Base-by-base conservation (phyloP, 2,113 vertebrate genomes). In the Solenodon paradoxus region DNA sequence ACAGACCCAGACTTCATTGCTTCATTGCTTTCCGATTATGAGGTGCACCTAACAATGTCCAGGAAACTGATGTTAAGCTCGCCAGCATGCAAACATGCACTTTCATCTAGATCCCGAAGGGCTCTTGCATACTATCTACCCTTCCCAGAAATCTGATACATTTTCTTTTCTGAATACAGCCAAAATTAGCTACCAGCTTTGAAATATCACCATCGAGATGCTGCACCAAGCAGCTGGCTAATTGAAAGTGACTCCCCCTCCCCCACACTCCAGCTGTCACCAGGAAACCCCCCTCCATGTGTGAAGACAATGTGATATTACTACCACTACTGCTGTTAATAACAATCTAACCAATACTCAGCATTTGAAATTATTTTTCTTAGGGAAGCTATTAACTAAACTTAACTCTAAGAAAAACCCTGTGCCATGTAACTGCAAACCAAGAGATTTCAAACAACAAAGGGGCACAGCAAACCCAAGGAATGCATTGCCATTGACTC, bases 251-350 rank as follows among this genome's bases (percentile, higher is more conserved):
- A 49, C 49, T 86, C 5, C 69, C 89, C 94, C 64, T 89, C 96
- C 90, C 90, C 92, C 88, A 85, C 7, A 35, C 93, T 75, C 84
- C 96, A 97, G 92, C 94, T 97, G 94, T 96, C 97, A 94, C 95
- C 80, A 68, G 74, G 95, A 97, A 93, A 87, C 42, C 94, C 79
- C 83, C 49, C 57, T 61, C 22, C 7, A 45, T 42, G 88, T 59
- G 40, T 66, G 53, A 78, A 85, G 77, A 85, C 77, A 94, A 77
- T 78, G 57, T 80, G 63, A 32, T 90, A 93, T 79, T 59, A 94
- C 87, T 63, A 68, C 38, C 15, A 72, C 26, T 1, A 72, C 26
- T 1, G 22, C 66, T 88, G 55, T 55, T 95, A 94, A 84, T 88
- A 95, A 93, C 66, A 78, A 92, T 69, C 47, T 87, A 77, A 84